Base-by-base conservation (phyloP, 1,140 invertebrate species). In the Trichonephila inaurata region DNA sequence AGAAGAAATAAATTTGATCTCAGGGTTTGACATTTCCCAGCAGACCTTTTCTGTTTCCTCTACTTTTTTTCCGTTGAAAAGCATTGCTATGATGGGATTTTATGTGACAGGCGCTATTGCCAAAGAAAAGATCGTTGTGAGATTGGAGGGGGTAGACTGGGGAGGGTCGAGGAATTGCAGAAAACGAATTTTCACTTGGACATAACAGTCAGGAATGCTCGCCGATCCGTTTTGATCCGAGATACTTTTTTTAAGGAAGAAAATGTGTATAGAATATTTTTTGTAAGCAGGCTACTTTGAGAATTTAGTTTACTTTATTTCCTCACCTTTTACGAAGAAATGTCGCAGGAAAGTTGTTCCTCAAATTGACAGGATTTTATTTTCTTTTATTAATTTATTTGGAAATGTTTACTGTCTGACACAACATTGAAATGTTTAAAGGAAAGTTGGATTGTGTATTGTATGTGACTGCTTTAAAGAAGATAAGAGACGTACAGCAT, bases 1-100 rank as follows among this genome's bases (percentile, higher is more conserved):
- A 61, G 24, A 61, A 91, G 89, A 91, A 91, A 91, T 91, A 81
- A 77, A 91, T 91, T 91, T 91, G 89, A 91, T 91, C 69, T 77
- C 28, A 16, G 72, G 44, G 72, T 44, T 60, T 91, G 89, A 91
- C 89, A 91, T 91, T 91, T 91, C 66, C 66, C 86, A 88, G 66
- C 19, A 51, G 88, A 89, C 66, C 58, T 91, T 81, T 77, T 81
- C 72, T 81, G 44, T 81, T 33, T 61, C 33, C 60, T 82, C 24
- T 60, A 58, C 82, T 82, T 33, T 66, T 33, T 66, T 19, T 40
- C 61, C 72, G 72, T 40, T 82, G 89, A 82, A 82, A 81, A 91
- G 77, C 72, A 91, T 91, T 33, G 89, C 40, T 51, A 62, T 91
- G 89, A 91, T 91, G 89, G 89, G 89, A 91, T 91, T 91, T 91